These are phyloP conservation scores for Drusus annulatus DNA, from an alignment of 1,140 invertebrate genomes.

Conservation along the genomic window DNA sequence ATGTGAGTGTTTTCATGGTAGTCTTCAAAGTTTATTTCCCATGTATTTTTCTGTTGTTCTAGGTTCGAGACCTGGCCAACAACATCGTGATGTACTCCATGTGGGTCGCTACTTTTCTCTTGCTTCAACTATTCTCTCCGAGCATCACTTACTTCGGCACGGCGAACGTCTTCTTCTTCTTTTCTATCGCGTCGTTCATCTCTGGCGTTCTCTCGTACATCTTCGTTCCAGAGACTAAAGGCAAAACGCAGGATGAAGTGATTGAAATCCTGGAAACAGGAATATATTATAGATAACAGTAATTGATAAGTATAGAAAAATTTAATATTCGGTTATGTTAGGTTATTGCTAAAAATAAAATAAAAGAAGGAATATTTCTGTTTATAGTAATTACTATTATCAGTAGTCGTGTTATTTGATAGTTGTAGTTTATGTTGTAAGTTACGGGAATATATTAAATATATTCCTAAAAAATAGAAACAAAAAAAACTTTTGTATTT, in stretches of 20 bases:
- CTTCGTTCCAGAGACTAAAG: slow-evolving; percentile 51
- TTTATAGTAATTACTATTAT: too few species aligned
- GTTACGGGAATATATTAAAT: too few species aligned
- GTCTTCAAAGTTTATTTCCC: too few species aligned
- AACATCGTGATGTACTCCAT: slow-evolving; percentile 40
- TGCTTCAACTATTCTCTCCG: slow-evolving; percentile 47
- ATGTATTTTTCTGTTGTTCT: slow-evolving; percentile 29
- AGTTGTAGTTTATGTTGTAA: too few species aligned
- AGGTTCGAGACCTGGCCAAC: slow-evolving; percentile 51
- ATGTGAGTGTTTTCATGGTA: too few species aligned
- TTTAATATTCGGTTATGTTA: neutral
- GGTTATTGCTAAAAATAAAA: too few species aligned
- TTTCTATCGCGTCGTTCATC: slow-evolving; percentile 35
- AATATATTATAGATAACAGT: slow-evolving; percentile 15
- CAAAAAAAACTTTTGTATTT: too few species aligned
- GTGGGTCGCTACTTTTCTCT: slow-evolving; percentile 42
- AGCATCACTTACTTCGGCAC: slow-evolving; percentile 31
- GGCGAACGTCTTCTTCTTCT: slow-evolving; percentile 51
- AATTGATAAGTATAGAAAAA: neutral
- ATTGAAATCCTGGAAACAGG: slow-evolving; percentile 30
- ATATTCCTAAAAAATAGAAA: too few species aligned
- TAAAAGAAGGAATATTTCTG: too few species aligned
- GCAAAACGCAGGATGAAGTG: slow-evolving; percentile 49
- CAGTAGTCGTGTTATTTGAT: too few species aligned
- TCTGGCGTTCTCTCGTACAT: slow-evolving; percentile 37